A percentile compares a stretch with the other conserved stretches of the same genome.
Evolutionary conservation across 2,888 invertebrate genomes (phyloP).

Genomic region (Melinaea menophilus): DNA sequence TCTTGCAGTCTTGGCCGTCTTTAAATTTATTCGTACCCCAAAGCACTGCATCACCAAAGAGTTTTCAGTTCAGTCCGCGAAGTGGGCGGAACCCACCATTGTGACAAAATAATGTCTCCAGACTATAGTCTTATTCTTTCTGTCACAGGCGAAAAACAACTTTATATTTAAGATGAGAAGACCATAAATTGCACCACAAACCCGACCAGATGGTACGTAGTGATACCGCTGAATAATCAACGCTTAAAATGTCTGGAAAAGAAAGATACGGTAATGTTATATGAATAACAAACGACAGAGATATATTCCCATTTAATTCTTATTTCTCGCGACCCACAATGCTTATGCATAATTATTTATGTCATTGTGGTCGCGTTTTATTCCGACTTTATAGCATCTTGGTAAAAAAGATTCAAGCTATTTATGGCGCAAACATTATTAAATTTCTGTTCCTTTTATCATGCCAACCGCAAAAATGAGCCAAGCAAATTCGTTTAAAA

Average conservation of each 20-base stretch:
- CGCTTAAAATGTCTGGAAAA: conserved; percentile 77
- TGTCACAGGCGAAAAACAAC: conserved; percentile 46
- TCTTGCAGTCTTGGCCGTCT: conserved; percentile 54
- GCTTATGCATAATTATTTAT: conserved; percentile 47
- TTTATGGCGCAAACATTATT: neutral
- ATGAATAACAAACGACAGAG: conserved; percentile 77
- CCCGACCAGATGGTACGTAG: conserved; percentile 64
- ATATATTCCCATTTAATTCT: conserved; percentile 75
- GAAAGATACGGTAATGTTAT: conserved; percentile 77
- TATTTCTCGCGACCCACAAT: conserved; percentile 66
- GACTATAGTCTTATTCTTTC: conserved; percentile 59
- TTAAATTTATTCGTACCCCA: conserved; percentile 74
- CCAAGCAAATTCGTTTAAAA: neutral
- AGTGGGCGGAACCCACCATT: conserved; percentile 75
- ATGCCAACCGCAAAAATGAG: neutral
- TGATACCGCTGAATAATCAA: conserved; percentile 77
- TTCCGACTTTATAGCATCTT: conserved; percentile 6
- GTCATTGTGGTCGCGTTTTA: conserved; percentile 16
- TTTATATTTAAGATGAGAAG: conserved; percentile 48
- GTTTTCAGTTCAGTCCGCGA: conserved; percentile 61
- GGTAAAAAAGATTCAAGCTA: conserved; percentile 4
- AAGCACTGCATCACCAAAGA: conserved; percentile 75
- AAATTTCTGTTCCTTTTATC: neutral
- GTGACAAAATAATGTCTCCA: conserved; percentile 76
- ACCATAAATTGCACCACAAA: conserved; percentile 41